Evolutionary conservation across 2,797 vertebrate species (phyloP).

Genomic region (Anas capensis): DNA sequence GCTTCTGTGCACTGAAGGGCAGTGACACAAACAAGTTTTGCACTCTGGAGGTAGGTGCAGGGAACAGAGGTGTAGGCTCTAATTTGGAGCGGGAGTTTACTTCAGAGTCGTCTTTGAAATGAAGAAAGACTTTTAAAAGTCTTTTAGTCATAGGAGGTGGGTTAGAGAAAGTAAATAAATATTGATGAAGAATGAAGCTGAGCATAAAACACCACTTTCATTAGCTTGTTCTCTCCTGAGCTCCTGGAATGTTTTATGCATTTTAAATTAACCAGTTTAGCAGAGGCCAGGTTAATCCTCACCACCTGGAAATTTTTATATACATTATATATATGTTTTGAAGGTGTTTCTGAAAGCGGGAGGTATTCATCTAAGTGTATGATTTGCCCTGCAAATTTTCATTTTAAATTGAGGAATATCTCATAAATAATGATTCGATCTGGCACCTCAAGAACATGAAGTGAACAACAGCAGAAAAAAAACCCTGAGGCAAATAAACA

Average conservation of each 20-base stretch:
- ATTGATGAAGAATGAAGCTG: slow-evolving; percentile 33
- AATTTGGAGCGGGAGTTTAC: neutral
- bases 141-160: neutral
- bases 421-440: slow-evolving; percentile 29
- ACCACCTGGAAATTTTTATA: neutral
- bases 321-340: neutral
- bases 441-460: neutral
- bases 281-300: slow-evolving; percentile 25
- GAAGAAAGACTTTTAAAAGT: neutral
- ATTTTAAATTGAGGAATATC: slow-evolving; percentile 28
- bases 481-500: neutral
- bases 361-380: slow-evolving; percentile 17
- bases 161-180: slow-evolving; percentile 52
- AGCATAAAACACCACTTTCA: neutral
- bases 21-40: neutral
- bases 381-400: slow-evolving; percentile 34
- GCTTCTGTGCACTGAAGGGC: neutral
- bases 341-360: neutral
- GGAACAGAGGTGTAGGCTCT: neutral
- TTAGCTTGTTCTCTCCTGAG: slow-evolving; percentile 1
- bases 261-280: slow-evolving; percentile 41
- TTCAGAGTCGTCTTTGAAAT: neutral
- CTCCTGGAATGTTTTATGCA: slow-evolving; percentile 23
- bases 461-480: neutral
- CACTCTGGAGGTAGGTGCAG: neutral